Percentiles rank a stretch among this genome's conserved stretches.
Conservation (phyloP, 2,113 vertebrate genomes). For the Rhinolophus ferrumequinum region DNA sequence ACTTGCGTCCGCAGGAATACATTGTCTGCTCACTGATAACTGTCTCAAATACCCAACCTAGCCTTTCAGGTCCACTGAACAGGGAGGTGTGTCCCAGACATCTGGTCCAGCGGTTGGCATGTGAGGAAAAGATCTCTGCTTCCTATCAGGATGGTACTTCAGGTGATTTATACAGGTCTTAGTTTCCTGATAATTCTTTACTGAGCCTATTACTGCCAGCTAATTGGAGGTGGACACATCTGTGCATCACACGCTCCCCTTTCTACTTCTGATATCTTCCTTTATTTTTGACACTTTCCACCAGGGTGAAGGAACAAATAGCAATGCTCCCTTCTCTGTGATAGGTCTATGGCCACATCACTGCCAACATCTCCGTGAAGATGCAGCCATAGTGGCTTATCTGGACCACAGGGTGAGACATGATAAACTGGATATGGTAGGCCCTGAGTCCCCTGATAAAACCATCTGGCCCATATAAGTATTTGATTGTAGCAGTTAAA, state of each 20-base stretch:
- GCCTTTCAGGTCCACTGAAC: neutral
- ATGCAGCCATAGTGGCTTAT: neutral
- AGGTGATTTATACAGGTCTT: neutral
- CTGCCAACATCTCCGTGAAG: neutral
- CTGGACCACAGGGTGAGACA: neutral
- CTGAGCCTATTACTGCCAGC: neutral
- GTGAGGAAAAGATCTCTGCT: neutral
- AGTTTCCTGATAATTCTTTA: constrained; percentile 24
- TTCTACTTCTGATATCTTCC: neutral
- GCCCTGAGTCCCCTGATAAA: neutral
- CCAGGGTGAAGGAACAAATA: neutral
- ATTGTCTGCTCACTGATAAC: neutral
- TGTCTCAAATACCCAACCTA: neutral
- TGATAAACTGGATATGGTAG: neutral
- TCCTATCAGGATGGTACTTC: neutral
- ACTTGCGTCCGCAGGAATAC: neutral
- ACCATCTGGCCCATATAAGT: neutral
- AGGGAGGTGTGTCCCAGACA: neutral
- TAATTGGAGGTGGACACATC: neutral
- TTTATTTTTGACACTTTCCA: neutral
- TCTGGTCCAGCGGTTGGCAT: neutral
- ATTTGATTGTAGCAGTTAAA: constrained; percentile 24
- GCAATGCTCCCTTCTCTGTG: neutral
- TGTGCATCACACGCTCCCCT: neutral
- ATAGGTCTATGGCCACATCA: neutral